Evolutionary conservation across 2,113 vertebrate genomes (phyloP).

Genomic region (Trogon surrucura): DNA sequence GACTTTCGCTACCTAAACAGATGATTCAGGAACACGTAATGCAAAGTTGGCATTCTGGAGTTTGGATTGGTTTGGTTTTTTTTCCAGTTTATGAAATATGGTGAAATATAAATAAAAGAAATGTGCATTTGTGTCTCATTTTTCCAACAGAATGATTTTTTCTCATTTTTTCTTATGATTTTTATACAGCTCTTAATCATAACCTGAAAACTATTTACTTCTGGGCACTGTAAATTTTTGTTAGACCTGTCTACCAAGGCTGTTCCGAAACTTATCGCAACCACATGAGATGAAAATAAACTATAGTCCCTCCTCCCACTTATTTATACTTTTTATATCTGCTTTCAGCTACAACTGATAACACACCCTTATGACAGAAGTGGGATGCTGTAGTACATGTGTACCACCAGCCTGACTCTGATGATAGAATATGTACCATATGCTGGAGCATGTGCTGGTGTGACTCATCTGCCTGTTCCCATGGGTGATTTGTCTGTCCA

Average conservation of each 20-base stretch:
- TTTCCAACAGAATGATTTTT: not conserved
- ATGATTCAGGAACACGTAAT: not conserved
- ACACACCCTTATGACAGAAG: not conserved
- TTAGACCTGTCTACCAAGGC: not conserved
- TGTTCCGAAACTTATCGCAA: not conserved
- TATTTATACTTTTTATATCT: not conserved
- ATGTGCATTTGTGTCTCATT: not conserved
- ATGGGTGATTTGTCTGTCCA: not conserved
- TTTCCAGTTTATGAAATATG: not conserved
- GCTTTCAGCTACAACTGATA: not conserved
- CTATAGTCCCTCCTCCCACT: not conserved
- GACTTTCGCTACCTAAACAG: not conserved
- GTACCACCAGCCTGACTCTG: not conserved
- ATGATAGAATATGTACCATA: not conserved
- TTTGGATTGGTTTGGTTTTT: not conserved
- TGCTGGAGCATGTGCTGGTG: not conserved
- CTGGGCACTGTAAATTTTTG: not conserved
- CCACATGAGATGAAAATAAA: not conserved
- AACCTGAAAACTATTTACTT: not conserved
- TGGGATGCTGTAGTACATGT: not conserved
- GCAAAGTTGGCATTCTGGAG: not conserved
- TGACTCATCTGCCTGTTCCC: not conserved
- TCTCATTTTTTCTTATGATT: not conserved
- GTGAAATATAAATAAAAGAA: not conserved
- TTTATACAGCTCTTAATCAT: not conserved